Conservation (phyloP, 2,113 vertebrate genomes). For the Triplophysa tibetana region DNA sequence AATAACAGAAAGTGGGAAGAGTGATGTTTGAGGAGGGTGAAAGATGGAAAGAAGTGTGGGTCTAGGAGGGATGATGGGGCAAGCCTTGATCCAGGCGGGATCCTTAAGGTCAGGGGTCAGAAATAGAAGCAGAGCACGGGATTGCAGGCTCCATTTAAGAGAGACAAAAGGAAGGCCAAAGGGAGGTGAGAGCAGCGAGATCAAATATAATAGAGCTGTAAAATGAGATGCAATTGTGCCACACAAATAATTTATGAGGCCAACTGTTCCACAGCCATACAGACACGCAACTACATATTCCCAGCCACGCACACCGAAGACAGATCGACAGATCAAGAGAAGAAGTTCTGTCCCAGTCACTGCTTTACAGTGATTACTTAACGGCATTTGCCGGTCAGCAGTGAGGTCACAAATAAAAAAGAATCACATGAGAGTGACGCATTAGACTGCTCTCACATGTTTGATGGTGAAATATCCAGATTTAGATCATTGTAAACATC, state of each 20-base stretch:
- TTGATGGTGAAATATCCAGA: not conserved
- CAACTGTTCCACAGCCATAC: slow-evolving; percentile 33
- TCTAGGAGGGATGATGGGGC: not conserved
- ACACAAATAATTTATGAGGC: slow-evolving; percentile 53
- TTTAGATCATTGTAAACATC: not conserved
- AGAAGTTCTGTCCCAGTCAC: not conserved
- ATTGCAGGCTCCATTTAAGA: slow-evolving; percentile 40
- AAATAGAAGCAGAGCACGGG: slow-evolving; percentile 30
- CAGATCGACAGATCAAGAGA: slow-evolving; percentile 22
- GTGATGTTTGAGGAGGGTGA: not conserved
- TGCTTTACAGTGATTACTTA: slow-evolving; percentile 28
- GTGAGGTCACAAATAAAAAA: slow-evolving; percentile 10
- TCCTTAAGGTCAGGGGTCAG: slow-evolving; percentile 37
- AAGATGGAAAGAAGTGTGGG: not conserved
- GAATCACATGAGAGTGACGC: not conserved
- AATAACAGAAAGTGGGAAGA: not conserved
- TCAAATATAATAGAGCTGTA: slow-evolving; percentile 52
- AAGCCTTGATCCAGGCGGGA: not conserved
- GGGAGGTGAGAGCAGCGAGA: slow-evolving; percentile 44
- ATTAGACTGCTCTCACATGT: not conserved
- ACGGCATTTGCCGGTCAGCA: not conserved
- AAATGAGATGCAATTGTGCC: slow-evolving; percentile 45
- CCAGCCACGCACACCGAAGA: slow-evolving; percentile 29
- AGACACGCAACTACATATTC: slow-evolving; percentile 10
- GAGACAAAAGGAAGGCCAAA: slow-evolving; percentile 27